These are phyloP conservation scores for Erebia aethiops DNA, from an alignment of 2,888 invertebrate species.

Conservation along the genomic window DNA sequence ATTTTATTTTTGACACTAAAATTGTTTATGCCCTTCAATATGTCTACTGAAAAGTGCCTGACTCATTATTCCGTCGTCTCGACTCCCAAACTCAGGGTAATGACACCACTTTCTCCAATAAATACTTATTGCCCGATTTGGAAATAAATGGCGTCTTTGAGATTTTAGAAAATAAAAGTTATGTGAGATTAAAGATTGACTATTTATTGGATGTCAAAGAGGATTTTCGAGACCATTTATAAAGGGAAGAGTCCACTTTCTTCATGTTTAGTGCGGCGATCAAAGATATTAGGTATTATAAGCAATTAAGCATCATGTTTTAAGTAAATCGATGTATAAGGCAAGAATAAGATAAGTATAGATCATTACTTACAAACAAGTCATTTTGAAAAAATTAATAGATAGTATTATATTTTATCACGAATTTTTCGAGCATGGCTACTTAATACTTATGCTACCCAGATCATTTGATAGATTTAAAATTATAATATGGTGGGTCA, in stretches of 20 bases:
- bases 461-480: too few relatives aligned
- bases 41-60: slow-evolving; percentile 29
- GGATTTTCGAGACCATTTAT: slow-evolving; percentile 6
- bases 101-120: slow-evolving; percentile 43
- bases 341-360: background rate
- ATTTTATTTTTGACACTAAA: slow-evolving; percentile 31
- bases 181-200: slow-evolving; percentile 21
- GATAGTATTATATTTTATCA: too few relatives aligned
- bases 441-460: too few relatives aligned
- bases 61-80: slow-evolving; percentile 33
- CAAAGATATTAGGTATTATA: background rate
- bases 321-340: too few relatives aligned
- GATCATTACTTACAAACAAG: too few relatives aligned
- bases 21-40: slow-evolving; percentile 32
- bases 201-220: slow-evolving; percentile 22
- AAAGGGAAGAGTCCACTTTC: slow-evolving; percentile 15
- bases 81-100: slow-evolving; percentile 35
- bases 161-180: slow-evolving; percentile 33
- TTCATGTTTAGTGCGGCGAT: background rate
- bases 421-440: too few relatives aligned
- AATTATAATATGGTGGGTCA: too few relatives aligned
- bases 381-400: too few relatives aligned
- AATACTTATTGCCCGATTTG: slow-evolving; percentile 41
- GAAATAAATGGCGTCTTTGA: slow-evolving; percentile 30
- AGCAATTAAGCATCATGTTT: too few relatives aligned